These are phyloP conservation scores for Nycticebus coucang DNA, from an alignment of 2,113 vertebrate species.

Conservation along the genomic window DNA sequence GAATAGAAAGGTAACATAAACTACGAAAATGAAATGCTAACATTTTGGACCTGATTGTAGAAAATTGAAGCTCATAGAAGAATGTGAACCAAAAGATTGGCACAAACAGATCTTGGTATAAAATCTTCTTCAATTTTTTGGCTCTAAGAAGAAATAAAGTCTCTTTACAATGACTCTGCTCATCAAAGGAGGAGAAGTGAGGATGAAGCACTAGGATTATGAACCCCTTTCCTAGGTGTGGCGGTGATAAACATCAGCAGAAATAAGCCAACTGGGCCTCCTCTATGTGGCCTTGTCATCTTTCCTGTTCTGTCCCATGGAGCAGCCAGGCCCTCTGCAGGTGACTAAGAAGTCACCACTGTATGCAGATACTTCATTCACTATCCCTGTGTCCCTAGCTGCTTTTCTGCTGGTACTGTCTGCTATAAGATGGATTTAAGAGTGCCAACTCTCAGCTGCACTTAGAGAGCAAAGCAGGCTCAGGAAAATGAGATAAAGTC, in stretches of 20 bases:
- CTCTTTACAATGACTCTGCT: background rate
- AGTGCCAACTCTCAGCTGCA: background rate
- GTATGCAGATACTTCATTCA: background rate
- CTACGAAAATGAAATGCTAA: background rate
- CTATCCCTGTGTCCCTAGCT: rapidly evolving
- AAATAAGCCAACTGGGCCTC: background rate
- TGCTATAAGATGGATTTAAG: no score
- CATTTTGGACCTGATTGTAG: background rate
- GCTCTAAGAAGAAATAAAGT: background rate
- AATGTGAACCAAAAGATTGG: background rate
- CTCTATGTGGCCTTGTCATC: rapidly evolving
- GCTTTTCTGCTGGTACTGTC: no score
- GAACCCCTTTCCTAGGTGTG: background rate
- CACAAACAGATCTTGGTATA: background rate
- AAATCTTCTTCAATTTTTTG: rapidly evolving
- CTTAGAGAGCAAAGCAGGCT: no score
- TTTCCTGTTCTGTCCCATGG: background rate
- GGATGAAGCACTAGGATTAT: no score
- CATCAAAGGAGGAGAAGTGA: background rate
- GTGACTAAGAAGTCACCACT: rapidly evolving
- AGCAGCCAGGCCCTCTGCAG: background rate
- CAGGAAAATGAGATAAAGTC: background rate
- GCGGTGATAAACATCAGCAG: rapidly evolving
- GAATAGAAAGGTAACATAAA: background rate
- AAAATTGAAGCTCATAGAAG: background rate